Conservation (phyloP, 2,113 vertebrate species). For the Cepphus grylle region DNA sequence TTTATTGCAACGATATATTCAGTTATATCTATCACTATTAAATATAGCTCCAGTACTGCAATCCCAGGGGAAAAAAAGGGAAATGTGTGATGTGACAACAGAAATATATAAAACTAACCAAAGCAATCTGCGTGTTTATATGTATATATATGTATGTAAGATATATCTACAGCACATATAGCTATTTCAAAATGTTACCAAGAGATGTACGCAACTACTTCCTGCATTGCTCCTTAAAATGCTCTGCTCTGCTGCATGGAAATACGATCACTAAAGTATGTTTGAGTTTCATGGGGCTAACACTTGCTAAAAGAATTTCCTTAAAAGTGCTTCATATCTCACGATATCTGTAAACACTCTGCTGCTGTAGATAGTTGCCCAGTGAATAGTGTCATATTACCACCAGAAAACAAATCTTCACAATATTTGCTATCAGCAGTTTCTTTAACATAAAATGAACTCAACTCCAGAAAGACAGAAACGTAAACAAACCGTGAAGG, state of each 20-base stretch:
- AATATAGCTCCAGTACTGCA: neutral
- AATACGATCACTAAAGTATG: neutral
- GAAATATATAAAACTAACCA: neutral
- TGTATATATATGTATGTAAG: neutral
- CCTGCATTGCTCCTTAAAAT: neutral
- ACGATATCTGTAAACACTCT: slow-evolving; percentile 20
- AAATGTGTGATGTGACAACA: neutral
- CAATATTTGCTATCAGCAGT: slow-evolving; percentile 32
- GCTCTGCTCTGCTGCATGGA: neutral
- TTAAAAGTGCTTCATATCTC: slow-evolving; percentile 29
- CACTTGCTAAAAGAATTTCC: slow-evolving; percentile 14
- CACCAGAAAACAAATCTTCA: slow-evolving; percentile 18
- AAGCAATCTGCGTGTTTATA: neutral
- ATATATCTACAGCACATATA: neutral
- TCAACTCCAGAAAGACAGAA: slow-evolving; percentile 28
- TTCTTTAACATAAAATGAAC: slow-evolving; percentile 38
- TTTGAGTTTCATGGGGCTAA: slow-evolving; percentile 48
- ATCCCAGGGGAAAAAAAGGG: fast-evolving
- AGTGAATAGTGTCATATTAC: slow-evolving; percentile 33
- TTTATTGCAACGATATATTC: neutral
- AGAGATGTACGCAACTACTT: neutral
- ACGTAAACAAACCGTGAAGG: slow-evolving; percentile 49
- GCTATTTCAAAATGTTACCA: neutral
- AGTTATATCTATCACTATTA: neutral
- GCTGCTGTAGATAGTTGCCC: neutral